Evolutionary conservation across 1,140 invertebrate species (phyloP), one percentile per base, ranked within the genome.

Genomic region (Euborellia annulipes): DNA sequence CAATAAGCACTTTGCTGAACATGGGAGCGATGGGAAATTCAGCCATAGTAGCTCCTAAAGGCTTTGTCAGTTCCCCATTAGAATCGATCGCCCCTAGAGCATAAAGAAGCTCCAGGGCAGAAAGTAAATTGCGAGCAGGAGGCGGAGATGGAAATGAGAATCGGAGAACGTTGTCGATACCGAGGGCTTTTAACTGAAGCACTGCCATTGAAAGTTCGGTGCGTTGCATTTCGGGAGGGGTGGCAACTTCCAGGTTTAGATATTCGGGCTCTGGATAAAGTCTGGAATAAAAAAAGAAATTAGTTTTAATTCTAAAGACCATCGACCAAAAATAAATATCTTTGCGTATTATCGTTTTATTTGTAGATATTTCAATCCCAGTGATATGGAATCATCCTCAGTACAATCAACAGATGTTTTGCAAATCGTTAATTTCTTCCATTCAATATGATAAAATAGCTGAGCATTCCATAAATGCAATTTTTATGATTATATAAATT

Each of bases 181-280:
- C 94, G 0, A 99, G 62, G 3, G 93, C 90, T 69, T 98, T 97
- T 7, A 99, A 59, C 60, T 94, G 90, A 2, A 99, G 62, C 36
- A 98, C 72, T 2, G 85, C 80, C 2, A 76, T 72, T 7, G 86
- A 80, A 39, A 98, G 65, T 58, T 94, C 88, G 39, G 78, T 82
- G 19, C 96, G 62, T 52, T 89, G 85, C 74, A 98, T 93, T 69
- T 98, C 93, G 0, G 94, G 92, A 3, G 86, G 78, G 0, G 82
- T 84, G 16, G 73, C 68, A 0, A 66, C 60, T 0, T 73, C 62
- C 7, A 98, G 57, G 45, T 81, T 77, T 1, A 77, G 59, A 58
- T 73, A 94, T 20, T 82, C 79, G 48, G 71, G 66, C 63, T 98
- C 89, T 13, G 76, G 75, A 56, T 85, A 88, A 1, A 88, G 60